These are phyloP conservation scores for Myiozetetes cayanensis DNA, from an alignment of 2,113 vertebrate genomes.

Conservation along the genomic window DNA sequence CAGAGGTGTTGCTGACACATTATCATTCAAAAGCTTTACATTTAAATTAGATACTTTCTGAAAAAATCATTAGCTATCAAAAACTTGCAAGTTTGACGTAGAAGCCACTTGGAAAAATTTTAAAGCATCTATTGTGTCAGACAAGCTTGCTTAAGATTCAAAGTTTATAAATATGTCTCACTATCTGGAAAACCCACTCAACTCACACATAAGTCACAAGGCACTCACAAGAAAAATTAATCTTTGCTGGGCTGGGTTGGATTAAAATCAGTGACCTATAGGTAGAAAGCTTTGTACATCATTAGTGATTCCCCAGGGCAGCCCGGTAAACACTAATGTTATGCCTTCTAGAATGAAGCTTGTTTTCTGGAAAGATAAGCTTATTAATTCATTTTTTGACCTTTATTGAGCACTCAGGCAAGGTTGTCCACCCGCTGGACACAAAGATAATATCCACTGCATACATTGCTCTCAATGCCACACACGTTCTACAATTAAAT, in stretches of 20 bases:
- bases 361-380: conserved; percentile 62
- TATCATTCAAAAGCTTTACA: background rate
- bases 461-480: background rate
- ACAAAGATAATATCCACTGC: background rate
- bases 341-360: conserved; percentile 42
- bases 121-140: background rate
- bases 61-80: background rate
- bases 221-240: background rate
- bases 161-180: background rate
- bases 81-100: background rate
- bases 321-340: conserved; percentile 6
- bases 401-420: conserved; percentile 41
- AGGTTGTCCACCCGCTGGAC: conserved; percentile 6
- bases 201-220: background rate
- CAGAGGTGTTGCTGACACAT: background rate
- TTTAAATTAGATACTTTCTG: background rate
- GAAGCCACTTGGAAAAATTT: background rate
- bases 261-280: conserved; percentile 60
- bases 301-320: conserved; percentile 38
- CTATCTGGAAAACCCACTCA: background rate
- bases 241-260: background rate
- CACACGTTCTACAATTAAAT: background rate
- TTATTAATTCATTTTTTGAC: conserved; percentile 57
- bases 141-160: background rate
- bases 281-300: conserved; percentile 43